Evolutionary conservation across 1,140 invertebrate species (phyloP).

Genomic region (Limonius californicus): DNA sequence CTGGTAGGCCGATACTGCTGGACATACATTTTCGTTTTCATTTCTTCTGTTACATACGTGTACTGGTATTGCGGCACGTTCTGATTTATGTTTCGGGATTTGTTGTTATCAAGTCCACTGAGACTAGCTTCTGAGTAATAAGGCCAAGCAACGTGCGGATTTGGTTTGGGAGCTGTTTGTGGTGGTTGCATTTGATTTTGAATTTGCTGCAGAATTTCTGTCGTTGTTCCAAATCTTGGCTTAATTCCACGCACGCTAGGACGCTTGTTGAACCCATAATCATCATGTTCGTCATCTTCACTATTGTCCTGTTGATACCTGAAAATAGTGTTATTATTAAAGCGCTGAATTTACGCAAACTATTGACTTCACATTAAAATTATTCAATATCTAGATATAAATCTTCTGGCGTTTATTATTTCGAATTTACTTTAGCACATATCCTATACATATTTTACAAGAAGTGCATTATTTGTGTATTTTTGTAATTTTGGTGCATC

Average conservation of each 20-base stretch:
- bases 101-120: conserved; percentile 35
- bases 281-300: conserved; percentile 77
- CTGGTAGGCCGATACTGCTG: conserved; percentile 47
- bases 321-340: conserved; percentile 20
- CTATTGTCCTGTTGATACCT: conserved; percentile 52
- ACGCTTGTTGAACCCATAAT: conserved; percentile 83
- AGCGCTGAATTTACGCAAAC: no score
- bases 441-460: no score
- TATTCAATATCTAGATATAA: no score
- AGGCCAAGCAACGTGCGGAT: conserved; percentile 57
- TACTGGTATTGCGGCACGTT: conserved; percentile 35
- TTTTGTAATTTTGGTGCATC: no score
- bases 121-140: conserved; percentile 60
- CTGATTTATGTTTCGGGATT: conserved; percentile 36
- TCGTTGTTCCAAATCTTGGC: conserved; percentile 69
- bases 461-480: no score
- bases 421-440: no score
- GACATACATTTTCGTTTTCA: conserved; percentile 38
- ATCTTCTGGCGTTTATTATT: no score
- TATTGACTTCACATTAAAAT: no score
- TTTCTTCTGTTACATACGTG: conserved; percentile 30
- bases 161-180: conserved; percentile 43
- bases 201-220: conserved; percentile 77
- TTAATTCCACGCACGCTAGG: conserved; percentile 78
- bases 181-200: conserved; percentile 60